A percentile compares a stretch with the other conserved stretches of the same genome.
These are phyloP conservation scores for Megalopta genalis DNA, from an alignment of 1,140 invertebrate genomes.

Conservation along the genomic window DNA sequence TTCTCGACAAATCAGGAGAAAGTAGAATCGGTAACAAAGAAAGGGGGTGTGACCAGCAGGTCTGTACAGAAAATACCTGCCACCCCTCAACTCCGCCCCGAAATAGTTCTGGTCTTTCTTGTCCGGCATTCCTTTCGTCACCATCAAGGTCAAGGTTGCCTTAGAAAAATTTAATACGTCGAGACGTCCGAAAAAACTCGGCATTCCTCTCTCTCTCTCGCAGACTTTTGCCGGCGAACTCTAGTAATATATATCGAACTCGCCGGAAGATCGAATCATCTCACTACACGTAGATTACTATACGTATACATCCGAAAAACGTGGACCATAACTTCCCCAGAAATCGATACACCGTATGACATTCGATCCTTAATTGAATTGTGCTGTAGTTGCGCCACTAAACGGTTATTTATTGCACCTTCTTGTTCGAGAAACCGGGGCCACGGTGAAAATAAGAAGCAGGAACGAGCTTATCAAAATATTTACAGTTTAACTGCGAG, in stretches of 20 bases:
- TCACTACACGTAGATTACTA: neutral
- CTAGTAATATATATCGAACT: neutral
- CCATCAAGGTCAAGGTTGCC: constrained; percentile 70
- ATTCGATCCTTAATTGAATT: constrained; percentile 20
- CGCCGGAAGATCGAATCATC: neutral
- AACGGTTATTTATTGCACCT: neutral
- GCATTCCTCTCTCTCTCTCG: constrained; percentile 26
- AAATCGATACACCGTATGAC: neutral
- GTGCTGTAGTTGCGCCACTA: neutral
- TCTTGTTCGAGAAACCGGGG: neutral
- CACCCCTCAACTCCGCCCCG: constrained; percentile 43
- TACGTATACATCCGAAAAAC: neutral
- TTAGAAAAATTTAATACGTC: constrained; percentile 53
- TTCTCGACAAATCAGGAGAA: neutral
- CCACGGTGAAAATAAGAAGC: too few species aligned
- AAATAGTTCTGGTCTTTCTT: constrained; percentile 54
- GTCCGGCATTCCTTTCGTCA: constrained; percentile 58
- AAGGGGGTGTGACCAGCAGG: constrained; percentile 58
- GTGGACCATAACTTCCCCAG: neutral
- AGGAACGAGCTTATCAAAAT: neutral
- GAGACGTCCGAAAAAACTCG: constrained; percentile 42
- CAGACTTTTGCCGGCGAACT: constrained; percentile 23
- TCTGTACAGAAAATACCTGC: constrained; percentile 31
- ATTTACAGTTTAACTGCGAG: neutral
- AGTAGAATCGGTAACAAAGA: constrained; percentile 6